Evolutionary conservation across 2,888 invertebrate genomes (phyloP).

Genomic region (Epirrhoe alternata): DNA sequence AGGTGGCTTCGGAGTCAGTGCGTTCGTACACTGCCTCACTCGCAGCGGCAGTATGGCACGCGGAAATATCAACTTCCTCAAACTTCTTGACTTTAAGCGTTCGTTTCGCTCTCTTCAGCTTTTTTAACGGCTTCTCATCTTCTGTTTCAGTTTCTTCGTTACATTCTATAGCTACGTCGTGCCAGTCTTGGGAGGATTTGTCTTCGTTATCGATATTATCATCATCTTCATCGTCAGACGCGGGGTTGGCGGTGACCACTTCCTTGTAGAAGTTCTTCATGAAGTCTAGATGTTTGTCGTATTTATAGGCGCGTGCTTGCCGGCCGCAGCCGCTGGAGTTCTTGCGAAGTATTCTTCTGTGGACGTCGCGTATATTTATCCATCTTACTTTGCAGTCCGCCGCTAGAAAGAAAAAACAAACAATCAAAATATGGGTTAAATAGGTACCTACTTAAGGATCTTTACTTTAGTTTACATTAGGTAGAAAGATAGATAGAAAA

Average conservation of each 20-base stretch:
- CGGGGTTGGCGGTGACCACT: conserved; percentile 49
- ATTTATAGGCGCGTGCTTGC: conserved; percentile 67
- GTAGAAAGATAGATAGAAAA: too few relatives aligned
- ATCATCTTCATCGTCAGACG: conserved; percentile 52
- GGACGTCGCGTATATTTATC: conserved; percentile 79
- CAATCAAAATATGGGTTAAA: neutral
- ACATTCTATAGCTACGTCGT: conserved; percentile 35
- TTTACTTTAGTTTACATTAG: neutral
- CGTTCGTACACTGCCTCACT: conserved; percentile 44
- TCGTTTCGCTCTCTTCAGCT: conserved; percentile 47
- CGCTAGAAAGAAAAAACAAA: conserved; percentile 56
- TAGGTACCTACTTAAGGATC: neutral
- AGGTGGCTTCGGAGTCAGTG: conserved; percentile 45
- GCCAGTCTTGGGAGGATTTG: conserved; percentile 34
- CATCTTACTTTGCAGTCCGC: conserved; percentile 76
- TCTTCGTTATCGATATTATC: conserved; percentile 48
- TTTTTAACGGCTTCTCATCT: conserved; percentile 45
- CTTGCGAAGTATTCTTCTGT: conserved; percentile 69
- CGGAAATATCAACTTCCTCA: conserved; percentile 44
- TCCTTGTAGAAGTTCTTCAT: conserved; percentile 73
- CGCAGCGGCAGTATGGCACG: conserved; percentile 40
- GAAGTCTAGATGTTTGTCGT: conserved; percentile 68
- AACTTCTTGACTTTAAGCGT: conserved; percentile 47
- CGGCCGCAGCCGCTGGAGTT: conserved; percentile 45
- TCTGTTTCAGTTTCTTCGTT: conserved; percentile 57